Conservation (phyloP, 1,140 invertebrate species). For the Apis florea region DNA sequence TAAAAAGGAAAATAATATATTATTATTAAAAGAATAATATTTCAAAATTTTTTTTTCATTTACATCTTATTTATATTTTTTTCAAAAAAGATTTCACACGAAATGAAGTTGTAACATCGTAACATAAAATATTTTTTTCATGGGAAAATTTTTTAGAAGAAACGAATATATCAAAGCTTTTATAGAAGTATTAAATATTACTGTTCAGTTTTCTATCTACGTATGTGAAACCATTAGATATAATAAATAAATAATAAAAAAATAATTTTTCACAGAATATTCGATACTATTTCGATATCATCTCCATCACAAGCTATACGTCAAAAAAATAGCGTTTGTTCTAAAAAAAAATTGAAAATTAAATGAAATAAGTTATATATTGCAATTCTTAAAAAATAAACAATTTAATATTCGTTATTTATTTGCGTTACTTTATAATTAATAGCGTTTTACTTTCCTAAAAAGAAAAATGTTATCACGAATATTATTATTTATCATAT, state of each 20-base stretch:
- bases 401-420: not conserved
- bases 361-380: not conserved
- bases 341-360: not conserved
- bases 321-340: not conserved
- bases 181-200: not conserved
- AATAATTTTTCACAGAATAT: not conserved
- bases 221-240: not conserved
- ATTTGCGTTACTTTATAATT: not conserved
- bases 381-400: not conserved
- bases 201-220: not conserved
- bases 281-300: not conserved
- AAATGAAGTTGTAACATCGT: not conserved
- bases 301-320: not conserved
- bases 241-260: no score
- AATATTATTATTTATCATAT: no score
- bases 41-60: not conserved
- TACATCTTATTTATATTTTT: not conserved
- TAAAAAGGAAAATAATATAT: not conserved
- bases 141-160: no score
- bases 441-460: no score
- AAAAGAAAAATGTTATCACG: no score
- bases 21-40: not conserved
- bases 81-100: not conserved
- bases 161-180: not conserved
- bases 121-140: not conserved